These are phyloP conservation scores for Athene noctua DNA, from an alignment of 2,113 vertebrate species.

Conservation along the genomic window DNA sequence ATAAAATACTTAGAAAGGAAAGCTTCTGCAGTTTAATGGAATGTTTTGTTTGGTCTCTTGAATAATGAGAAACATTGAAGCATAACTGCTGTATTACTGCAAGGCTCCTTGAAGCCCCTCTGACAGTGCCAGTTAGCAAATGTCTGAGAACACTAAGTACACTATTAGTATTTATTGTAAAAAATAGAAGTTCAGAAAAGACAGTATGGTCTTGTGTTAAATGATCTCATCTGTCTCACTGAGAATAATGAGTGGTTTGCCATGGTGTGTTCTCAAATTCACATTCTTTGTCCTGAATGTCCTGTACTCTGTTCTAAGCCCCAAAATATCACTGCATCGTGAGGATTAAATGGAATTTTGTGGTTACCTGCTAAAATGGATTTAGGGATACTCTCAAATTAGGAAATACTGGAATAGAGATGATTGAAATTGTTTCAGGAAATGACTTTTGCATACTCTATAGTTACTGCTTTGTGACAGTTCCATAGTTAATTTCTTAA, in stretches of 20 bases:
- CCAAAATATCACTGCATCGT: background rate
- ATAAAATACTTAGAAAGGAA: background rate
- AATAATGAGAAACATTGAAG: background rate
- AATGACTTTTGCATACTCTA: background rate
- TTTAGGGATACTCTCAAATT: background rate
- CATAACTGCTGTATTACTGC: background rate
- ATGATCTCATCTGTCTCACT: background rate
- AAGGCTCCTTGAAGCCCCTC: background rate
- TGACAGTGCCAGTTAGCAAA: background rate
- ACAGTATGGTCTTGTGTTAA: background rate
- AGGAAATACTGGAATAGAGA: background rate
- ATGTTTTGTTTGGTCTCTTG: background rate
- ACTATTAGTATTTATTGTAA: background rate
- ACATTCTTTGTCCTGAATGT: background rate
- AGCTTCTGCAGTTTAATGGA: background rate
- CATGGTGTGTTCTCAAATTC: background rate
- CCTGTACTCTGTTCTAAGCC: background rate
- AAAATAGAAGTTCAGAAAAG: background rate
- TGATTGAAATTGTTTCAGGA: background rate
- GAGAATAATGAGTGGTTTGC: background rate
- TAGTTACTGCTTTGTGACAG: background rate
- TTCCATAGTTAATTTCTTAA: background rate
- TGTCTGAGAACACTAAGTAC: background rate
- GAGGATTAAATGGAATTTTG: background rate
- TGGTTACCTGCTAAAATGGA: background rate